Evolutionary conservation across 2,888 invertebrate genomes (phyloP).

Genomic region (Strigamia crassipes): DNA sequence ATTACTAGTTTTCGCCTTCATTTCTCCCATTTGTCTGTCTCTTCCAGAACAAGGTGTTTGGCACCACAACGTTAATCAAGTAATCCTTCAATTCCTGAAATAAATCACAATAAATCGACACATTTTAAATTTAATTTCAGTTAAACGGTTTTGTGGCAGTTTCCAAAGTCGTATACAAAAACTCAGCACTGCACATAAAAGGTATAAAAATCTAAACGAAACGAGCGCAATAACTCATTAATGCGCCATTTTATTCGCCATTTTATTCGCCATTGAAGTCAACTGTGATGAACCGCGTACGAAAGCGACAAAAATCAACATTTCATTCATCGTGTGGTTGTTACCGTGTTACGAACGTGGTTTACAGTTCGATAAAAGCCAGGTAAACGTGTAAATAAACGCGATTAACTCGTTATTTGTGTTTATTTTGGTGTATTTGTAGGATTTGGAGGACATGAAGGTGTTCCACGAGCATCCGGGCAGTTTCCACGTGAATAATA

Average conservation of each 20-base stretch:
- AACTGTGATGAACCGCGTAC: neutral
- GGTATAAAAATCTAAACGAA: neutral
- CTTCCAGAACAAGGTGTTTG: constrained; percentile 65
- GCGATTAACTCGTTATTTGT: neutral
- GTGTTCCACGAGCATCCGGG: neutral
- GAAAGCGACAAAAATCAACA: neutral
- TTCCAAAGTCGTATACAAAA: constrained; percentile 61
- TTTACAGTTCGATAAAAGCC: neutral
- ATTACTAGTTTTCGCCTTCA: neutral
- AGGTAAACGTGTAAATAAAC: neutral
- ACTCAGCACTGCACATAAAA: constrained; percentile 14
- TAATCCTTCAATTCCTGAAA: constrained; percentile 54
- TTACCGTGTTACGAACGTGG: neutral
- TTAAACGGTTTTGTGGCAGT: constrained; percentile 54
- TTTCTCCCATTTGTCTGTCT: neutral
- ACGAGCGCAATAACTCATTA: too few relatives aligned
- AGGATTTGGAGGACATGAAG: neutral
- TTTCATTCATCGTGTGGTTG: neutral
- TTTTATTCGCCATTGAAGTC: neutral
- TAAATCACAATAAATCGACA: neutral
- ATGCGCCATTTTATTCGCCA: too few relatives aligned
- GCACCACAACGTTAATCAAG: constrained; percentile 67
- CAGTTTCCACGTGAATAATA: neutral
- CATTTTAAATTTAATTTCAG: constrained; percentile 46
- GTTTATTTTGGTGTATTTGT: too few relatives aligned